Percentiles rank a stretch among this genome's conserved stretches.
Evolutionary conservation across 2,113 vertebrate species (phyloP).

Genomic region (Dinomys branickii): DNA sequence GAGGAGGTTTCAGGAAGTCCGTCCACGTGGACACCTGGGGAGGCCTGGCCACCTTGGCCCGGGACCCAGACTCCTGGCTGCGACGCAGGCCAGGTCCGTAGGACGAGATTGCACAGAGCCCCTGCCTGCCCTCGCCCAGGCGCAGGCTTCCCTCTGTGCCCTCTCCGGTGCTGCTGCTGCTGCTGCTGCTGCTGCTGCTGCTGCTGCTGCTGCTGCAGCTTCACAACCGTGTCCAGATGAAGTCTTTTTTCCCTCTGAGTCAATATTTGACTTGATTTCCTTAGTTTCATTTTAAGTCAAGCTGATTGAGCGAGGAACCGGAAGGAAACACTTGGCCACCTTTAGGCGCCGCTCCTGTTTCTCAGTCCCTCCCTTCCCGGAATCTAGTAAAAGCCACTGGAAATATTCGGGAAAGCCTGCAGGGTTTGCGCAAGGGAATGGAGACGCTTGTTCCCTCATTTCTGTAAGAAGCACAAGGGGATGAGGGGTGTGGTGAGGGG

Average conservation of each 20-base stretch:
- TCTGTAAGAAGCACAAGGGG: neutral
- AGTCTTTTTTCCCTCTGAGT: neutral
- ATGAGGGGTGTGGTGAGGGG: neutral
- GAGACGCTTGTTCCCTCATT: neutral
- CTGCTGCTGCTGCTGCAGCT: neutral
- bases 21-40: neutral
- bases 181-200: neutral
- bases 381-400: neutral
- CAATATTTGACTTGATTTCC: slow-evolving; percentile 72
- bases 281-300: slow-evolving; percentile 65
- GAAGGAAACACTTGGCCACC: neutral
- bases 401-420: neutral
- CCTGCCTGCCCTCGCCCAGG: neutral
- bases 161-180: neutral
- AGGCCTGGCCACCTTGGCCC: neutral
- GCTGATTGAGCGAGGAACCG: slow-evolving; percentile 44
- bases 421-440: neutral
- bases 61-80: neutral
- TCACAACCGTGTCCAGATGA: neutral
- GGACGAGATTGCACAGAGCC: neutral
- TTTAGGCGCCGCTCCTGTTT: neutral
- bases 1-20: neutral
- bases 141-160: neutral
- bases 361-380: neutral
- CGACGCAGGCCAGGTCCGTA: neutral